Evolutionary conservation across 2,113 vertebrate species (phyloP).

Genomic region (Oreochromis aureus): DNA sequence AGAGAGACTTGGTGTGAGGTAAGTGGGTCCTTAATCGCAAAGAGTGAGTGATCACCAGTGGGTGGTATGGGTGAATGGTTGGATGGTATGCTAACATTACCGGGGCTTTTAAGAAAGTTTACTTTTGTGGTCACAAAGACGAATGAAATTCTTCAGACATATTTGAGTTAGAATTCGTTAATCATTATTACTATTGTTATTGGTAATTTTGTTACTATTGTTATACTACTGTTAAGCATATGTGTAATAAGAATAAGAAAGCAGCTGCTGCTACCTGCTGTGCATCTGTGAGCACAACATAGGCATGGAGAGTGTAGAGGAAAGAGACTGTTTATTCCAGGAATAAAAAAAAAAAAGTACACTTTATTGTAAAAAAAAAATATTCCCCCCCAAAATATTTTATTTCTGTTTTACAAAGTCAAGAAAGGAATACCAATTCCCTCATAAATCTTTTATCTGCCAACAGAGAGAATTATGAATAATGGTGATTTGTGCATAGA

Average conservation of each 20-base stretch:
- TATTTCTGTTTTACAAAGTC: background rate
- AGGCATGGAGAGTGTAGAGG: background rate
- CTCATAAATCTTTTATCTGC: background rate
- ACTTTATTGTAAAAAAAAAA: background rate
- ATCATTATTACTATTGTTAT: background rate
- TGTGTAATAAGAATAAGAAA: background rate
- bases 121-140: background rate
- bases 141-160: background rate
- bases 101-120: background rate
- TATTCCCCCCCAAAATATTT: background rate
- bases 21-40: background rate
- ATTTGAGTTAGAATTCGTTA: background rate
- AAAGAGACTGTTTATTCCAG: background rate
- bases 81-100: background rate
- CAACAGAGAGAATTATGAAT: background rate
- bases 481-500: background rate
- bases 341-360: background rate
- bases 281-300: background rate
- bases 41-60: background rate
- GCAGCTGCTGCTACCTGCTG: background rate
- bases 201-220: background rate
- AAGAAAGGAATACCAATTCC: background rate
- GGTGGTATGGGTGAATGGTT: background rate
- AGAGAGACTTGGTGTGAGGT: background rate
- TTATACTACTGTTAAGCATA: background rate